These are phyloP conservation scores for Drosophila seguyi DNA, from an alignment of 1,140 invertebrate species.

Conservation along the genomic window DNA sequence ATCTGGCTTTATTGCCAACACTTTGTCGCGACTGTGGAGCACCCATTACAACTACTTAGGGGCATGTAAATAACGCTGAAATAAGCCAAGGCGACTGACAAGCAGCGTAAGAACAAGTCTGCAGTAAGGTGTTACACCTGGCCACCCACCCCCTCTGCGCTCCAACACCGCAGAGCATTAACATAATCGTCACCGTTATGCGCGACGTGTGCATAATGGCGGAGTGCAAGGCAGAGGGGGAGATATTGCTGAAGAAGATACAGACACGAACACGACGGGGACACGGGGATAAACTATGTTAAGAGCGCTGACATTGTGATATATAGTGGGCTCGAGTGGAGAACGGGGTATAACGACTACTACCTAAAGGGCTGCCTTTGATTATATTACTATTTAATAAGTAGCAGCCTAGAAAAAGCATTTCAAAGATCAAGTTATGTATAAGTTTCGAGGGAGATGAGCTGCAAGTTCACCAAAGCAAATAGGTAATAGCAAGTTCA, in stretches of 20 bases:
- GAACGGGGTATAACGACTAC: slow-evolving; percentile 1
- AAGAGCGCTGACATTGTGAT: slow-evolving; percentile 80
- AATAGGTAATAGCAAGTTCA: not conserved
- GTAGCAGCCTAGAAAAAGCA: not conserved
- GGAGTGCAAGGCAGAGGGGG: slow-evolving; percentile 8
- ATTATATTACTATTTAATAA: slow-evolving; percentile 5
- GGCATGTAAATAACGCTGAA: slow-evolving; percentile 79
- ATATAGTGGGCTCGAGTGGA: slow-evolving; percentile 57
- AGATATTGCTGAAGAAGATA: not conserved
- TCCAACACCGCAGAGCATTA: slow-evolving; percentile 57
- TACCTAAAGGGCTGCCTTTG: slow-evolving; percentile 2
- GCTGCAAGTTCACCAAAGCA: too few relatives aligned
- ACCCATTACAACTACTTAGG: slow-evolving; percentile 81
- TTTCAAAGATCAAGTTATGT: not conserved
- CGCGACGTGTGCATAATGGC: slow-evolving; percentile 80
- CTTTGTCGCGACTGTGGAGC: slow-evolving; percentile 63
- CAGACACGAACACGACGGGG: slow-evolving; percentile 36
- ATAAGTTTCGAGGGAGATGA: not conserved
- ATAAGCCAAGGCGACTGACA: slow-evolving; percentile 80
- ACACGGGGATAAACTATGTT: slow-evolving; percentile 71
- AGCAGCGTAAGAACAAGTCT: slow-evolving; percentile 43
- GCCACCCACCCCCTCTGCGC: not conserved
- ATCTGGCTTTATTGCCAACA: slow-evolving; percentile 69
- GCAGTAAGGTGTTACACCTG: slow-evolving; percentile 8
- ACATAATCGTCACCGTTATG: slow-evolving; percentile 84